phyloP scores from a whole-genome alignment of 2,797 vertebrate genomes.

The Cacajao melanocephalus region DNA sequence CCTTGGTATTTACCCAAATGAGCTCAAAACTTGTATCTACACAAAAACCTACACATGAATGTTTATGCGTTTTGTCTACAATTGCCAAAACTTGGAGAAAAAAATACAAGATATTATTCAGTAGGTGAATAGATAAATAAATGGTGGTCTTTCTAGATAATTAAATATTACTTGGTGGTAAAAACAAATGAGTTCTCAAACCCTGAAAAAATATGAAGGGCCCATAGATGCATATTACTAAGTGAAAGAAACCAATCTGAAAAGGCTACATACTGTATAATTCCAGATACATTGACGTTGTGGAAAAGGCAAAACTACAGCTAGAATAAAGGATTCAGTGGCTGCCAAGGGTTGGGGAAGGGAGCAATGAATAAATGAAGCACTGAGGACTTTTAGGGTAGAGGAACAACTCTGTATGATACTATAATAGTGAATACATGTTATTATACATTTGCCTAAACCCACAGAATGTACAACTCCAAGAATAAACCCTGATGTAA shows the following conservation, averaged over 20 bases:
- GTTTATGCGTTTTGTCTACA: not conserved
- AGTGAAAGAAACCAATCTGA: not conserved
- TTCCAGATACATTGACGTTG: not conserved
- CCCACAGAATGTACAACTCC: not conserved
- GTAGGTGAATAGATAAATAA: not conserved
- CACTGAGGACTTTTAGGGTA: not conserved
- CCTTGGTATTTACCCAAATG: not conserved
- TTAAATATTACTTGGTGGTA: not conserved
- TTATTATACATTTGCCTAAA: not conserved
- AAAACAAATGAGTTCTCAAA: not conserved
- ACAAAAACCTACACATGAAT: not conserved
- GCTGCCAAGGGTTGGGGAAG: not conserved
- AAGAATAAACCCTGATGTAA: not conserved
- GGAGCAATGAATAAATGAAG: not conserved
- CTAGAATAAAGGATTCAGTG: not conserved
- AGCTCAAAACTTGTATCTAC: not conserved
- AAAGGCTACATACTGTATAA: not conserved
- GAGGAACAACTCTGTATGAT: not conserved
- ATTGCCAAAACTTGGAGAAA: not conserved
- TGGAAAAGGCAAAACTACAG: not conserved
- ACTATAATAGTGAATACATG: not conserved
- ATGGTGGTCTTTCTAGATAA: not conserved
- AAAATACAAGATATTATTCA: not conserved
- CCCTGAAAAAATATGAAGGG: not conserved
- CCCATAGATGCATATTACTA: not conserved